Evolutionary conservation across 2,888 invertebrate species (phyloP).

Genomic region (Metopia argyrocephala): DNA sequence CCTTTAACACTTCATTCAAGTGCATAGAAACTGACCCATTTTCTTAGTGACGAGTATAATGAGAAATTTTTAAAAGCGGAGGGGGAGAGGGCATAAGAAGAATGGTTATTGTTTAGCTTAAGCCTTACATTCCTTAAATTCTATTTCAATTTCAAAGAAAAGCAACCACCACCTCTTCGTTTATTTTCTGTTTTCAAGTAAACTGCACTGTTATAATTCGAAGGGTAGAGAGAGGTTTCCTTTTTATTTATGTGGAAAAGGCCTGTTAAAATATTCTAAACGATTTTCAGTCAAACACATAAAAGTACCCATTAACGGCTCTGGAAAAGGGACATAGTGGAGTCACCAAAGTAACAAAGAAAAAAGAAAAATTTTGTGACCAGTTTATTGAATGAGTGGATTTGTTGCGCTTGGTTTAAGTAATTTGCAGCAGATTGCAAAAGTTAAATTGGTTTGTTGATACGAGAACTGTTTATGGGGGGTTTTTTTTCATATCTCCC

Average conservation of each 20-base stretch:
- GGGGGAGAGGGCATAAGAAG: no score
- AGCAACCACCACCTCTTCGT: neutral
- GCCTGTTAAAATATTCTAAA: conserved; percentile 35
- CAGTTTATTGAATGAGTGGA: conserved; percentile 41
- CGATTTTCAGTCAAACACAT: conserved; percentile 12
- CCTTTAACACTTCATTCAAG: conserved; percentile 10
- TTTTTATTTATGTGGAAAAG: conserved; percentile 11
- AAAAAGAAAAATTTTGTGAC: conserved; percentile 6
- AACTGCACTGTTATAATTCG: conserved; percentile 28
- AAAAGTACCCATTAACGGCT: conserved; percentile 9
- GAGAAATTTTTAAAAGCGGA: neutral
- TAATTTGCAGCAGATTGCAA: conserved; percentile 74
- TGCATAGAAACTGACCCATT: conserved; percentile 35
- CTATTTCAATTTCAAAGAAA: conserved; percentile 5
- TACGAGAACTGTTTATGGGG: conserved; percentile 40
- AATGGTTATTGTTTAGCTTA: conserved; percentile 38
- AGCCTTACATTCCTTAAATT: conserved; percentile 41
- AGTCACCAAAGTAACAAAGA: neutral
- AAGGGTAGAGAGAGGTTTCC: conserved; percentile 21
- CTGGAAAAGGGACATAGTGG: neutral
- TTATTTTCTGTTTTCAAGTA: neutral
- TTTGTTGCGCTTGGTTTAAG: conserved; percentile 66
- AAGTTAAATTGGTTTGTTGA: conserved; percentile 74
- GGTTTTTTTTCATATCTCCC: neutral
- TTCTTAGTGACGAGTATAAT: neutral